Evolutionary conservation across 2,888 invertebrate genomes (phyloP).

Genomic region (Nomada goodeniana): DNA sequence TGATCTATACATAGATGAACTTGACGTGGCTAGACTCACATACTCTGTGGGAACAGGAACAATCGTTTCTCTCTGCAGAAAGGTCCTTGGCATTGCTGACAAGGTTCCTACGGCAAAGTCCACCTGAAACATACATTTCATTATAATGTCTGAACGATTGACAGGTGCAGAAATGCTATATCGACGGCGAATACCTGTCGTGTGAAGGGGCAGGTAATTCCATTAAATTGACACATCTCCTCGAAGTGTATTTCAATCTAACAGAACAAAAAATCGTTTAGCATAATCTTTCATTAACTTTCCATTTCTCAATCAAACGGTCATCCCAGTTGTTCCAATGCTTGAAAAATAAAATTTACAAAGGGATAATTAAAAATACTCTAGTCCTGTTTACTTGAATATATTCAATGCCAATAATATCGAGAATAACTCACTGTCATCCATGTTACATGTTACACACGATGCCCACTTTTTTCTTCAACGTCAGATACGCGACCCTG

Average conservation of each 20-base stretch:
- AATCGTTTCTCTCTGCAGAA: slow-evolving; percentile 46
- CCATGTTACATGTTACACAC: too few relatives aligned
- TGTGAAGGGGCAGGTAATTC: background rate
- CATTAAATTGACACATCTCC: background rate
- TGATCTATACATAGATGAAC: slow-evolving; percentile 51
- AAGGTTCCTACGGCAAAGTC: slow-evolving; percentile 35
- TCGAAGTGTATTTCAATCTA: background rate
- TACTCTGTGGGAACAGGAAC: slow-evolving; percentile 51
- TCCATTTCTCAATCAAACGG: background rate
- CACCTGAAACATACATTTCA: slow-evolving; percentile 42
- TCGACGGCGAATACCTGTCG: background rate
- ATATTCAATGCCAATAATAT: too few relatives aligned
- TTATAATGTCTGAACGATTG: slow-evolving; percentile 43
- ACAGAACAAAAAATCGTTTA: background rate
- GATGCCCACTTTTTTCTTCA: too few relatives aligned
- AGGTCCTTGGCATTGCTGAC: slow-evolving; percentile 62
- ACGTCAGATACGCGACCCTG: too few relatives aligned
- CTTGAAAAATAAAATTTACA: background rate
- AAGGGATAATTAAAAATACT: too few relatives aligned
- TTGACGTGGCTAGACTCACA: slow-evolving; percentile 48
- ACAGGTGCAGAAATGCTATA: slow-evolving; percentile 13
- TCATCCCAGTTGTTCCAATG: background rate
- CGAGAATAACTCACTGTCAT: too few relatives aligned
- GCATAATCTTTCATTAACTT: background rate
- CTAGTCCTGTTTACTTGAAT: too few relatives aligned